These are phyloP conservation scores for Melikaiella ostensackeni DNA, from an alignment of 2,888 invertebrate genomes.

Conservation along the genomic window DNA sequence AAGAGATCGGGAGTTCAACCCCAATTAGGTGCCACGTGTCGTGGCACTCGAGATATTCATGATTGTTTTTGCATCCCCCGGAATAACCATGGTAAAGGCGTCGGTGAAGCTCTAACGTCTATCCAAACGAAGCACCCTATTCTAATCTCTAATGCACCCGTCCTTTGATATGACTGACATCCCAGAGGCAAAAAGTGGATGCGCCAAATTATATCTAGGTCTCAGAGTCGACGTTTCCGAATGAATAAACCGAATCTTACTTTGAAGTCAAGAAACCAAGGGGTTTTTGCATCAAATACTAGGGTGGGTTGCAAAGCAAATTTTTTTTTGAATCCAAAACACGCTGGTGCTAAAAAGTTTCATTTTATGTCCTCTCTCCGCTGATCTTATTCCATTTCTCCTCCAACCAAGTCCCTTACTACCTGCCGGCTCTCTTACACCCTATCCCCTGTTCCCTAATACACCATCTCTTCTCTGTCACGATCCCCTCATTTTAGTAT, in stretches of 20 bases:
- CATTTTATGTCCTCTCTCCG: too few relatives aligned
- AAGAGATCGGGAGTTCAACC: constrained; percentile 52
- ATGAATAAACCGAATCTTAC: constrained; percentile 41
- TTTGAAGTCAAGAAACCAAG: neutral
- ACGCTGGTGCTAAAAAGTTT: too few relatives aligned
- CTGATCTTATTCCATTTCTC: too few relatives aligned
- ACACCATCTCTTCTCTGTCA: accelerated
- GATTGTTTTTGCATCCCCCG: constrained; percentile 58
- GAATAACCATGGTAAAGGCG: constrained; percentile 51
- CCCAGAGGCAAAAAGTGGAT: constrained; percentile 51
- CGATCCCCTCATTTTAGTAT: too few relatives aligned
- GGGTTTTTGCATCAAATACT: too few relatives aligned
- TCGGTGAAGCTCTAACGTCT: constrained; percentile 51
- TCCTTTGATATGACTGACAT: constrained; percentile 57
- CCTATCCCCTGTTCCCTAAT: too few relatives aligned
- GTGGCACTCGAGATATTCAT: constrained; percentile 62
- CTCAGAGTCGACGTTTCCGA: constrained; percentile 43
- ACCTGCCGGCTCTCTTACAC: too few relatives aligned
- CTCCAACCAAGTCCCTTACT: too few relatives aligned
- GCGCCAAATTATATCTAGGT: constrained; percentile 46
- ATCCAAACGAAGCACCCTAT: constrained; percentile 57
- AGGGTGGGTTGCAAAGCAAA: too few relatives aligned
- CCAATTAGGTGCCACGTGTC: constrained; percentile 69
- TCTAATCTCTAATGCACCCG: constrained; percentile 64
- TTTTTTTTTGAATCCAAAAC: too few relatives aligned